Evolutionary conservation across 2,888 invertebrate species (phyloP).

Genomic region (Drosophila lacicola): DNA sequence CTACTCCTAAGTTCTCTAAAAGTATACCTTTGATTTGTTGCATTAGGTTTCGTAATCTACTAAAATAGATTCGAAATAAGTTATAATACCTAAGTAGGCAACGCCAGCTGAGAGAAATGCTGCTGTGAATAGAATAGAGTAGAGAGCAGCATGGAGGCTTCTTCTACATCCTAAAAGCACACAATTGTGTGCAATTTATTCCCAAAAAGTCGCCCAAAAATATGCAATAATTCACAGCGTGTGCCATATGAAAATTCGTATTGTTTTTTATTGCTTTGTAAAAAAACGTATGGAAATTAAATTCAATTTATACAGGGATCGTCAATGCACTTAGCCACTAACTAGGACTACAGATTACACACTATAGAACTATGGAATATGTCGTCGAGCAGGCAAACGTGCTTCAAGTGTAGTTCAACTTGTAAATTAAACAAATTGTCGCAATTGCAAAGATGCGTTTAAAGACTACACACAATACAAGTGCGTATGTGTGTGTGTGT

Average conservation of each 20-base stretch:
- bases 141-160: neutral
- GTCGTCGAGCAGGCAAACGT: slow-evolving; percentile 15
- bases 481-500: slow-evolving; percentile 6
- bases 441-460: slow-evolving; percentile 20
- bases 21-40: no score
- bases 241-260: slow-evolving; percentile 15
- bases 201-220: slow-evolving; percentile 7
- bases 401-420: slow-evolving; percentile 22
- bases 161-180: neutral
- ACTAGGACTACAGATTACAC: slow-evolving; percentile 37
- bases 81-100: no score
- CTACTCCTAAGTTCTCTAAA: no score
- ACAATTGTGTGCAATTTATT: neutral
- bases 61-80: no score
- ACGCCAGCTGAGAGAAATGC: no score
- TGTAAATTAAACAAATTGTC: slow-evolving; percentile 27
- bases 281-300: slow-evolving; percentile 32
- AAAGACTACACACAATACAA: slow-evolving; percentile 18
- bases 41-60: no score
- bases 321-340: slow-evolving; percentile 43
- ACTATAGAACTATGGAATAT: slow-evolving; percentile 42
- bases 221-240: slow-evolving; percentile 16
- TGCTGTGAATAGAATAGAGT: no score
- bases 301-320: slow-evolving; percentile 56
- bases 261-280: slow-evolving; percentile 37